Evolutionary conservation across 2,113 vertebrate species (phyloP).

Genomic region (Coptodon rendalli): DNA sequence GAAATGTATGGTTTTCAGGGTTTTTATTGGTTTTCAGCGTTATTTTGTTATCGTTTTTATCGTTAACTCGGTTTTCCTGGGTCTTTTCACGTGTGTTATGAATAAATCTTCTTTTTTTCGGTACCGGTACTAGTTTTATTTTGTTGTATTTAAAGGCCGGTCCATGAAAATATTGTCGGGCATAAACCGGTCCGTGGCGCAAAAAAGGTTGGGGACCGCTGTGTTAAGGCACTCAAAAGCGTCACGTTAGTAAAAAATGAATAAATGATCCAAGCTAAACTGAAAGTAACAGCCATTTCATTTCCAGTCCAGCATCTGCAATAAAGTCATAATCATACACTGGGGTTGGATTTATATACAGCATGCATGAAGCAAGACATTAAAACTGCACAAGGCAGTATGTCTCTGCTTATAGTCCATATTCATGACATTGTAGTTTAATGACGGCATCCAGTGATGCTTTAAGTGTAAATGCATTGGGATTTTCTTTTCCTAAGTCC

Average conservation of each 20-base stretch:
- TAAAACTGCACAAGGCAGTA: neutral
- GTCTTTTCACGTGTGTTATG: no score
- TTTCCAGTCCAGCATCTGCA: neutral
- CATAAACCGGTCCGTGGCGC: no score
- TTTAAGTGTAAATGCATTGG: neutral
- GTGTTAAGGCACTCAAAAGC: neutral
- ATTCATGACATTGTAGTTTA: neutral
- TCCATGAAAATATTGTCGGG: no score
- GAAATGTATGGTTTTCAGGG: no score
- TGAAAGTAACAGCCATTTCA: neutral
- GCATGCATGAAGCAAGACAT: neutral
- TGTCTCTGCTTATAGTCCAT: neutral
- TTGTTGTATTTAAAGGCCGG: no score
- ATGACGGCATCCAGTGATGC: neutral
- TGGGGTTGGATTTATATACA: neutral
- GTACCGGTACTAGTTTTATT: no score
- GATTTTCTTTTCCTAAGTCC: neutral
- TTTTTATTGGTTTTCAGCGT: no score
- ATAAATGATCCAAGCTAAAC: neutral
- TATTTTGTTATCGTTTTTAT: no score
- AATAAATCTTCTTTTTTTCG: no score
- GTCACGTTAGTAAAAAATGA: neutral
- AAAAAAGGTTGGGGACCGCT: no score
- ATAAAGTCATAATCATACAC: neutral
- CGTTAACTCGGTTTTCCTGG: no score